Evolutionary conservation across 2,797 vertebrate genomes (phyloP).

Genomic region (Odontamblyopus lacepedii): DNA sequence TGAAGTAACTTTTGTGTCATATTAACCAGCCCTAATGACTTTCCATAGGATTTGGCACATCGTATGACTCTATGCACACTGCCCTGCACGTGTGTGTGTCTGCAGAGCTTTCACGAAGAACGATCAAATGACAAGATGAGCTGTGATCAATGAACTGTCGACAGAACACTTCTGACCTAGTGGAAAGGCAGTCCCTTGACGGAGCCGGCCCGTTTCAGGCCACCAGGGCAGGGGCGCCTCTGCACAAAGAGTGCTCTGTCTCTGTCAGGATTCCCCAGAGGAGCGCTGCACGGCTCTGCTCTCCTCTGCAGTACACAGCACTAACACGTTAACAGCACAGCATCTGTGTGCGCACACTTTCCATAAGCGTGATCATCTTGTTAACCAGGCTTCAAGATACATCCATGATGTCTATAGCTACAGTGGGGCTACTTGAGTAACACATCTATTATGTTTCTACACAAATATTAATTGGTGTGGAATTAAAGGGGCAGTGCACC

Average conservation of each 20-base stretch:
- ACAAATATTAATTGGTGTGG: background rate
- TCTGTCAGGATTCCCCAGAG: constrained; percentile 69
- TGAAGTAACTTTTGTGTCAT: background rate
- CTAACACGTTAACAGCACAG: constrained; percentile 69
- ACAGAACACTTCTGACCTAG: constrained; percentile 84
- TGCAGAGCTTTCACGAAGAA: constrained; percentile 49
- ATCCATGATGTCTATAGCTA: constrained; percentile 3
- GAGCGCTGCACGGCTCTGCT: constrained; percentile 62
- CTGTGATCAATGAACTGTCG: constrained; percentile 84
- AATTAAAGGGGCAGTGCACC: background rate
- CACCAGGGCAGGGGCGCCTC: constrained; percentile 71
- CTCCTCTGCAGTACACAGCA: constrained; percentile 67
- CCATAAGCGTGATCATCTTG: constrained; percentile 55
- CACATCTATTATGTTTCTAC: background rate
- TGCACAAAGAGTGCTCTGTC: constrained; percentile 76
- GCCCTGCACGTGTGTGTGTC: constrained; percentile 32
- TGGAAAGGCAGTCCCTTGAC: constrained; percentile 76
- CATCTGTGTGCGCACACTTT: constrained; percentile 65
- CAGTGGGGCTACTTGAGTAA: background rate
- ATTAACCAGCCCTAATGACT: background rate
- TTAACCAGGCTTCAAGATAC: constrained; percentile 37
- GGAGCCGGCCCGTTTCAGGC: constrained; percentile 70
- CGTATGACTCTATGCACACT: constrained; percentile 45
- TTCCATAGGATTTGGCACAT: constrained; percentile 63
- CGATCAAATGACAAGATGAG: constrained; percentile 81